A percentile compares a stretch with the other conserved stretches of the same genome.
Conservation (phyloP, 2,888 invertebrate genomes). For the Synergus japonicus region DNA sequence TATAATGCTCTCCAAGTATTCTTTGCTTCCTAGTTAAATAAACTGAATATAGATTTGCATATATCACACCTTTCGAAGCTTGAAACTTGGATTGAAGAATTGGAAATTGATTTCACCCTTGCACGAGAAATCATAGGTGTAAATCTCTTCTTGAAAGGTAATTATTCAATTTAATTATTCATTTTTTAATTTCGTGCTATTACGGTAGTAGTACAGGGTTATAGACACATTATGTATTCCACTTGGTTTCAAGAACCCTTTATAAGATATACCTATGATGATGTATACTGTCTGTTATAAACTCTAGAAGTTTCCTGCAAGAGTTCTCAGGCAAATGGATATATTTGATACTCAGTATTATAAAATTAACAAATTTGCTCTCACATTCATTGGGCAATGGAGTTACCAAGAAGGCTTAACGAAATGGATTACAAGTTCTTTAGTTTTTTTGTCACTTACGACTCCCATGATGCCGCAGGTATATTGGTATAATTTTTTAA, state of each 20-base stretch:
- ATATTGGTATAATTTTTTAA: background rate
- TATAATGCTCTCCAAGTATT: background rate
- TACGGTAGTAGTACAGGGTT: background rate
- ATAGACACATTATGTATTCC: background rate
- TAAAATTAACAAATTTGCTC: slow-evolving; percentile 1
- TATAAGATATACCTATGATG: background rate
- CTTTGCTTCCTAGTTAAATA: background rate
- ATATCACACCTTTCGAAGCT: background rate
- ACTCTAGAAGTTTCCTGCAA: background rate
- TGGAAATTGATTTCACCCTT: slow-evolving; percentile 7
- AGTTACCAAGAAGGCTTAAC: background rate
- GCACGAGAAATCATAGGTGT: background rate
- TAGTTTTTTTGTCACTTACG: background rate
- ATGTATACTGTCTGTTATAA: background rate
- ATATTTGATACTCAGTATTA: slow-evolving; percentile 9
- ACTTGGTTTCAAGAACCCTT: background rate
- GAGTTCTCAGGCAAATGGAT: slow-evolving; percentile 4
- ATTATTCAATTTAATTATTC: background rate
- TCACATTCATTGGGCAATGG: slow-evolving; percentile 4
- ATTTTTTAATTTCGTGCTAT: background rate
- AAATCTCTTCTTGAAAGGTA: background rate
- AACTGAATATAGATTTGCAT: background rate
- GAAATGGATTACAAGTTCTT: background rate
- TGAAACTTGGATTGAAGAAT: background rate
- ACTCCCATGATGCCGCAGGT: slow-evolving; percentile 14